phyloP scores from a whole-genome alignment of 2,797 vertebrate genomes.

The Sarcophilus harrisii region DNA sequence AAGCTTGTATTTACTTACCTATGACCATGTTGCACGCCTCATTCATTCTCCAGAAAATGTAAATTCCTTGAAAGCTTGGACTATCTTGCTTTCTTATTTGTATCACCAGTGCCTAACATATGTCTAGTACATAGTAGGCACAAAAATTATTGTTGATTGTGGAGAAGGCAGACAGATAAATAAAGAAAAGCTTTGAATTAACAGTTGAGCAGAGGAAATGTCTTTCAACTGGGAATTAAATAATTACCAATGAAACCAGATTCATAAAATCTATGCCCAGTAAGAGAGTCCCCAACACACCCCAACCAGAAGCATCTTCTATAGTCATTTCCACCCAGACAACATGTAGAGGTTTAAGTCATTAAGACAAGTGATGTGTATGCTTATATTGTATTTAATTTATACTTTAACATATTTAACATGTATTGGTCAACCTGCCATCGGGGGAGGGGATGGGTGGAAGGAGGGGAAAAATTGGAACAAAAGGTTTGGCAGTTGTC shows the following conservation, averaged over 20 bases:
- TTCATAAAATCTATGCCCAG: neutral
- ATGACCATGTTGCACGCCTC: neutral
- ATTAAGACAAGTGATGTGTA: neutral
- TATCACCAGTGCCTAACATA: neutral
- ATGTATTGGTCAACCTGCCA: too few relatives aligned
- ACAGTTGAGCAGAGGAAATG: neutral
- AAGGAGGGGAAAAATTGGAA: too few relatives aligned
- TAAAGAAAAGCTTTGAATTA: neutral
- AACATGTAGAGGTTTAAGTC: neutral
- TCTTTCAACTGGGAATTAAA: neutral
- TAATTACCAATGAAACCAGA: neutral
- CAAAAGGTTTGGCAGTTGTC: too few relatives aligned
- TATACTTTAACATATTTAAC: too few relatives aligned
- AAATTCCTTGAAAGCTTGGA: neutral
- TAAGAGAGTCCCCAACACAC: neutral
- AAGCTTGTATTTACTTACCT: neutral
- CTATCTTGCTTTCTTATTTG: neutral
- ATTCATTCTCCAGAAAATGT: neutral
- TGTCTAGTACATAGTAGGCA: neutral
- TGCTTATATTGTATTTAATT: too few relatives aligned
- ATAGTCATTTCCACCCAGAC: neutral
- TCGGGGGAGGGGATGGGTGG: too few relatives aligned
- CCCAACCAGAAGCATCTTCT: neutral
- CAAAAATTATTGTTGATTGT: neutral
- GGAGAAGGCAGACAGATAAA: neutral